Percentiles rank a stretch among this genome's conserved stretches.
Conservation (phyloP, 2,888 invertebrate species). For the Matsumyia berberina region DNA sequence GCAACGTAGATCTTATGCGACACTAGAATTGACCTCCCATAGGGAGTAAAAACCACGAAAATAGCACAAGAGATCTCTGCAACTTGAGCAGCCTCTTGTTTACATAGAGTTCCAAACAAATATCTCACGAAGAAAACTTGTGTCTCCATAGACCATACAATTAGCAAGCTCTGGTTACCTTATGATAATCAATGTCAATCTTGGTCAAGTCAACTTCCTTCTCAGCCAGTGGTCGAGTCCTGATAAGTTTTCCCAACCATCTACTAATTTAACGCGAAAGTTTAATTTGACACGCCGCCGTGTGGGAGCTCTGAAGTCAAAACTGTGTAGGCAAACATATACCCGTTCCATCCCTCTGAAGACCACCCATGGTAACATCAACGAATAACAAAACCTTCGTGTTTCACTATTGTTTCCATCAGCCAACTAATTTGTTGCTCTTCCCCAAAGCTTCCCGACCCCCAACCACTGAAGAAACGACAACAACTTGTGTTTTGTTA, state of each 20-base stretch:
- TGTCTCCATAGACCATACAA: too few species aligned
- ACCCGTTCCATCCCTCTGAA: background rate
- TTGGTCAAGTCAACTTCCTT: background rate
- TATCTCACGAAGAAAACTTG: too few species aligned
- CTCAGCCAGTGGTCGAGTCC: background rate
- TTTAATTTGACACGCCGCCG: background rate
- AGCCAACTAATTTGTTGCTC: conserved; percentile 17
- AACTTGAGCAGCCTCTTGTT: too few species aligned
- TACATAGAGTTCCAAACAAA: too few species aligned
- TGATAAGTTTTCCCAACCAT: background rate
- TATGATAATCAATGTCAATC: background rate
- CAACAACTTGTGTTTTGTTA: background rate
- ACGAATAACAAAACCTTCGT: conserved; percentile 18
- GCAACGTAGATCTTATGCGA: too few species aligned
- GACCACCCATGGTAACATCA: conserved; percentile 11
- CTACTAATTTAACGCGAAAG: too few species aligned
- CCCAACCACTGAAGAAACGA: too few species aligned
- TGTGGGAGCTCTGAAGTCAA: background rate
- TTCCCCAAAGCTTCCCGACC: background rate
- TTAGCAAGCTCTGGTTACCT: too few species aligned
- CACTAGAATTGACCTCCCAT: too few species aligned
- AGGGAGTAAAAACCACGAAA: too few species aligned
- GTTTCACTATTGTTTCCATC: conserved; percentile 7
- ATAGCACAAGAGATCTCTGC: too few species aligned
- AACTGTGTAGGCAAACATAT: background rate